These are phyloP conservation scores for Dromius quadrimaculatus DNA, from an alignment of 2,888 invertebrate genomes.

Conservation along the genomic window DNA sequence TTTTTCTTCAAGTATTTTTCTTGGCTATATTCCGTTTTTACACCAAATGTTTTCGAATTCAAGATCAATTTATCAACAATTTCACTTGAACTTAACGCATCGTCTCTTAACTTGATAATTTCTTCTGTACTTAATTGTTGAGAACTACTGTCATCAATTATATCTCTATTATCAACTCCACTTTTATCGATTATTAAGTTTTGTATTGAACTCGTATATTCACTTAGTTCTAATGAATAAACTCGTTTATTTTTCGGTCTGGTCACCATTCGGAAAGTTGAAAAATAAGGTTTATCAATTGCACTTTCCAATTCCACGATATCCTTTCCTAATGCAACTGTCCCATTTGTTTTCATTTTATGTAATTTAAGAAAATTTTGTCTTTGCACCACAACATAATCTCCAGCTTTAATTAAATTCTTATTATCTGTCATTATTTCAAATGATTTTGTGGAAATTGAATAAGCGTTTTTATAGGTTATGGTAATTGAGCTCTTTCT, in stretches of 20 bases:
- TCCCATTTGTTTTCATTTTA: constrained; percentile 76
- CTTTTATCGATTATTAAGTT: constrained; percentile 76
- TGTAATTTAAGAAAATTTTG: constrained; percentile 83
- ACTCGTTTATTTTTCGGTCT: constrained; percentile 70
- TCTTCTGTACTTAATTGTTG: constrained; percentile 87
- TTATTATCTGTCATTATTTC: constrained; percentile 44
- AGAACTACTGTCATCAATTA: constrained; percentile 82
- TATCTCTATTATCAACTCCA: constrained; percentile 86
- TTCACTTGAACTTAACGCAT: constrained; percentile 81
- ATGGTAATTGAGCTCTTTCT: too few relatives aligned
- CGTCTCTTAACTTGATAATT: constrained; percentile 82
- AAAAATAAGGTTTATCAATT: constrained; percentile 77
- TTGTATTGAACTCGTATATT: constrained; percentile 72
- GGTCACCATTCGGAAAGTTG: constrained; percentile 81
- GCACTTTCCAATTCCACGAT: constrained; percentile 76
- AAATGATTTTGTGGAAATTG: not conserved
- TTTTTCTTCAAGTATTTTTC: constrained; percentile 97
- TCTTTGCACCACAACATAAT: constrained; percentile 81
- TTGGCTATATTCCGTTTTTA: constrained; percentile 92
- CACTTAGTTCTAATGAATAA: constrained; percentile 70
- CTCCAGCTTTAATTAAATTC: constrained; percentile 72
- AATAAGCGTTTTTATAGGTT: constrained; percentile 2
- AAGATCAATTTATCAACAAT: constrained; percentile 89
- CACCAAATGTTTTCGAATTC: constrained; percentile 90
- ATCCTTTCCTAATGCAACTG: constrained; percentile 77